phyloP scores from a whole-genome alignment of 2,113 vertebrate species.

The Thamnaconus septentrionalis region DNA sequence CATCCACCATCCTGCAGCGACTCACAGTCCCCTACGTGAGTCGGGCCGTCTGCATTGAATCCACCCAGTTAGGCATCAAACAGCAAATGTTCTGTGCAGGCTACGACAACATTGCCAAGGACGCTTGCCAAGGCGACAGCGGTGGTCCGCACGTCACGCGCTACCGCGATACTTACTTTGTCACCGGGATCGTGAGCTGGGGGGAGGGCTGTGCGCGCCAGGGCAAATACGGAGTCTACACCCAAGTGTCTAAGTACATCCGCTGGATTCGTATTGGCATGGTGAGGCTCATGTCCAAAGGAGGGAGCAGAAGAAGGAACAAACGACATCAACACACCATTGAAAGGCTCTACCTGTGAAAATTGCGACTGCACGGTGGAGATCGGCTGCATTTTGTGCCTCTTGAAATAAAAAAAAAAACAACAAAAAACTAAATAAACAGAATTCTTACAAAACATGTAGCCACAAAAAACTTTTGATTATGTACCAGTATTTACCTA shows the following conservation, averaged over 20 bases:
- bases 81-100: slow-evolving; percentile 94
- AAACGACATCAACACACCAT: slow-evolving; percentile 11
- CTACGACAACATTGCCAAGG: slow-evolving; percentile 76
- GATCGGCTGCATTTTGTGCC: background rate
- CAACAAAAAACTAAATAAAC: no score
- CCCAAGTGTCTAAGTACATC: slow-evolving; percentile 86
- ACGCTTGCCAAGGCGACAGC: slow-evolving; percentile 94
- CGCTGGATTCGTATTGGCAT: slow-evolving; percentile 78
- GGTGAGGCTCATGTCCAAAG: slow-evolving; percentile 11
- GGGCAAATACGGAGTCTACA: slow-evolving; percentile 92
- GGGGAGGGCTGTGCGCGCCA: slow-evolving; percentile 90
- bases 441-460: no score
- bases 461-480: no score
- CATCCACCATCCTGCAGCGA: slow-evolving; percentile 77
- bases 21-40: slow-evolving; percentile 85
- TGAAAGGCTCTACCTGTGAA: no score
- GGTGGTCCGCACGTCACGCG: slow-evolving; percentile 91
- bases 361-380: no score
- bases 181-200: slow-evolving; percentile 95
- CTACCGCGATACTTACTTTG: slow-evolving; percentile 81
- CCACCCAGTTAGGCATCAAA: slow-evolving; percentile 78
- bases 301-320: slow-evolving; percentile 6
- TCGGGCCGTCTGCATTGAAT: slow-evolving; percentile 81
- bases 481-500: no score
- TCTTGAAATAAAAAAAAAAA: no score